Evolutionary conservation across 2,888 invertebrate genomes (phyloP).

Genomic region (Drosophila siamana): DNA sequence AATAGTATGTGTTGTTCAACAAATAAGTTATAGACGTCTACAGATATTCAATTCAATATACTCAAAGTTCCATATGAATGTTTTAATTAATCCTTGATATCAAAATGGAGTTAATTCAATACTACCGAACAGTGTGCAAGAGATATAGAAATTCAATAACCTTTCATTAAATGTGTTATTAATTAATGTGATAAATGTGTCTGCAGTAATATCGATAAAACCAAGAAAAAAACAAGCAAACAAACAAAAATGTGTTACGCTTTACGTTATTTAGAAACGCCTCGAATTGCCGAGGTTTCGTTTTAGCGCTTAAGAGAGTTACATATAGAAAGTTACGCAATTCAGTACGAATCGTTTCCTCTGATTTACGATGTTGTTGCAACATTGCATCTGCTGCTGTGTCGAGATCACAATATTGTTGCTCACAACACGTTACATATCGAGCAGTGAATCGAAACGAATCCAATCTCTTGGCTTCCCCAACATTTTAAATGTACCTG

Average conservation of each 20-base stretch:
- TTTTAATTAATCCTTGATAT: no score
- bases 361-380: not conserved
- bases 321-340: not conserved
- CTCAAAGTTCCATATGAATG: no score
- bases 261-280: not conserved
- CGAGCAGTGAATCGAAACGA: no score
- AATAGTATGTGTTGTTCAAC: no score
- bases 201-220: not conserved
- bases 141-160: not conserved
- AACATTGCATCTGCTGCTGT: not conserved
- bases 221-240: no score
- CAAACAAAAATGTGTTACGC: no score
- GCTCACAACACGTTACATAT: no score
- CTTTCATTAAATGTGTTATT: not conserved
- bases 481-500: not conserved
- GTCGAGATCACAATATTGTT: not conserved
- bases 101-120: no score
- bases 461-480: no score
- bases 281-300: not conserved
- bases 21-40: no score
- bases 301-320: not conserved
- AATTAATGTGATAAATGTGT: not conserved
- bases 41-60: no score
- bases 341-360: not conserved
- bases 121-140: no score